Percentiles rank a stretch among this genome's conserved stretches.
Conservation (phyloP, 2,797 vertebrate genomes). For the Catamblyrhynchus diadema region DNA sequence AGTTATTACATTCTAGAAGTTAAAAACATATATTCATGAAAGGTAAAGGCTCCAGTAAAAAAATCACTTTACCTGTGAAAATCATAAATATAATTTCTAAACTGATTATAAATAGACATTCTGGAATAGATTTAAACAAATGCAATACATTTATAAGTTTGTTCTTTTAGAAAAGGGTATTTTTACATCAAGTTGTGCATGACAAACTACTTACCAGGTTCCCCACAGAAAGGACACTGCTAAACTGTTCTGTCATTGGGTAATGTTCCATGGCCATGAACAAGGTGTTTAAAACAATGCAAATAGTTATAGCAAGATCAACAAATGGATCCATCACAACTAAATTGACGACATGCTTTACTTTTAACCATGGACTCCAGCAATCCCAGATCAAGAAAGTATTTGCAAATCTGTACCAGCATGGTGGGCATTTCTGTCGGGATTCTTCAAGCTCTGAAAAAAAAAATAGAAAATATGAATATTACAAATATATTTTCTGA, state of each 20-base stretch:
- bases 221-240: conserved; percentile 78
- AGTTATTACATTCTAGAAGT: background rate
- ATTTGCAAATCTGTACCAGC: conserved; percentile 90
- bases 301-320: conserved; percentile 93
- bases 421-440: conserved; percentile 89
- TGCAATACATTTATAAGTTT: background rate
- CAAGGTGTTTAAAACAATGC: conserved; percentile 94
- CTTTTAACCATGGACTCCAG: conserved; percentile 86
- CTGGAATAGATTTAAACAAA: background rate
- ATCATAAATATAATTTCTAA: background rate
- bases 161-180: background rate
- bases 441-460: conserved; percentile 90
- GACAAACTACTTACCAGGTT: conserved; percentile 84
- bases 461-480: background rate
- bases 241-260: conserved; percentile 78
- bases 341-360: conserved; percentile 84
- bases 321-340: conserved; percentile 96
- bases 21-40: background rate
- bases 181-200: background rate
- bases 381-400: conserved; percentile 95
- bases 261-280: conserved; percentile 99
- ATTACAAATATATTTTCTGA: background rate
- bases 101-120: background rate
- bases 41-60: background rate
- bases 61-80: background rate